Evolutionary conservation across 1,140 invertebrate genomes (phyloP), one percentile per base, ranked within the genome.

Genomic region (Marisa cornuarietis): DNA sequence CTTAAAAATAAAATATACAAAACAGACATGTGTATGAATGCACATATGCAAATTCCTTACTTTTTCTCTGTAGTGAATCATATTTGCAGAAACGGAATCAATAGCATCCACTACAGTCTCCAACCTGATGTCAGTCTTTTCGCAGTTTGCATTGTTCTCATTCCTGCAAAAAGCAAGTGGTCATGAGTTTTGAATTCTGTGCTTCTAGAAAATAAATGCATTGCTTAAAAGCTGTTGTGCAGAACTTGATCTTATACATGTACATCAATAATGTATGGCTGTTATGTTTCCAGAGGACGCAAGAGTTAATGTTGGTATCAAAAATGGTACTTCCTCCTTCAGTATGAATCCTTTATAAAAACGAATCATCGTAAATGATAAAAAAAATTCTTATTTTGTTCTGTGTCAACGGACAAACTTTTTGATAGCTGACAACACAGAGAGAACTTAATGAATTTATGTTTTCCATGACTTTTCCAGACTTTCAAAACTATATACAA

Each of bases 11-110:
- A 20, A 42, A 18, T 31, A n/a, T n/a, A n/a, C n/a, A 14, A 42
- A 16, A 69, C 16, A 31, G 10, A 16, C 26, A 31, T 13, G 9
- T 26, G 16, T 49, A 16, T 49, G 9, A 5, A 71, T 13, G 6
- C 68, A 71, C 26, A 63, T 20, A 18, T 14, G 65, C 20, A 42
- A 16, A 61, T 22, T 20, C 49, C 79, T 78, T 79, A 88, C 87
- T 80, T 82, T 87, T 78, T 88, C 87, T 72, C 85, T 88, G 76
- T 78, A 85, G 26, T 77, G 75, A 16, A 65, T 68, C 86, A 88
- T 87, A 52, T 82, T 83, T n/a, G 84, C 85, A 42, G 83, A 82
- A 16, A 88, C 87, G 71, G 78, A 49, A 72, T 88, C 87, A 73
- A 88, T 86, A 73, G 86, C 74, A 71, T 78, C 82, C 49, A 87